Base-by-base conservation (phyloP, 2,888 invertebrate species). In the Eupithecia subfuscata region DNA sequence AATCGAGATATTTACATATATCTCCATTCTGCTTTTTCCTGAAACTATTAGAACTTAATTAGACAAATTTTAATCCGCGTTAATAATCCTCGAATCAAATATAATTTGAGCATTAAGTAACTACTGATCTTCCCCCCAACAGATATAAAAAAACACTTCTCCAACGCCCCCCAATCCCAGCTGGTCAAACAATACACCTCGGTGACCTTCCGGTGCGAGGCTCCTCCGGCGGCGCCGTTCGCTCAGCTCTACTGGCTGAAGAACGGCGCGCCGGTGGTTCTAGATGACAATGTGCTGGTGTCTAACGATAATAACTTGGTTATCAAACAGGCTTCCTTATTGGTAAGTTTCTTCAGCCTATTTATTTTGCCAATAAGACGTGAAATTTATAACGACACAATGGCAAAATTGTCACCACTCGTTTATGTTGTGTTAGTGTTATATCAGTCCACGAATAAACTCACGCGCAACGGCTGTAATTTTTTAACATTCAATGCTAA, bases 71-170 rank as follows among this genome's bases (percentile, higher is more conserved):
- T 30, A 3, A 30, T 30, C 30, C 30, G 30, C 30, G 1, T 30
- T 30, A 3, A 30, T 52, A 52, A 2, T 52, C 2, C 8, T 7
- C n/a, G 48, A n/a, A n/a, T 48, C 18, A 48, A 48, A n/a, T 14
- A 63, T 6, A 30, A 16, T 30, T 63, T 30, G 30, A 22, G 22
- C n/a, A n/a, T 9, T 52, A 22, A 22, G 22, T 56, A 34, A 4
- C 34, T 34, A 30, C 45, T n/a, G 7, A n/a, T 48, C 18, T 64
- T 22, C 22, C 56, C 34, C 18, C 43, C 25, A 25, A 25, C 60
- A 99, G 99, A 97, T 93, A 96, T 99, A 91, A 97, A 97, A 93
- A 98, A 98, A 92, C 97, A 97, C 89, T 99, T 99, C 95, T 96
- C 97, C 83, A 96, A 97, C 79, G 97, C 98, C n/a, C 99, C 99